Conservation (phyloP, 2,888 invertebrate species). For the Pachymerium ferrugineum region DNA sequence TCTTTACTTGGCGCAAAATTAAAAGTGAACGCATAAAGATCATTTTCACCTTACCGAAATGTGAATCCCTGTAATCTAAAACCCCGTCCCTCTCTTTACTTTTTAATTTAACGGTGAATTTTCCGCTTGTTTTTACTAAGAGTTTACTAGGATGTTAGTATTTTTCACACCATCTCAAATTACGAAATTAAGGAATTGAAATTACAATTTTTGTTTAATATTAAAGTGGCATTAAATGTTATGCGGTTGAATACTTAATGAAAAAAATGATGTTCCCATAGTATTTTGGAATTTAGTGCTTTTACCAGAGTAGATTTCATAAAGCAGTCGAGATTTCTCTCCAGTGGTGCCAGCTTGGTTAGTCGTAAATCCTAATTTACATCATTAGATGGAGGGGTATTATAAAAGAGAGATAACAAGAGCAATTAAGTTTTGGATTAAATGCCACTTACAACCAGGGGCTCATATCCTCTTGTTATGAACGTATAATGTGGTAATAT, state of each 20-base stretch:
- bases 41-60: not conserved
- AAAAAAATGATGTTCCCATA: no score
- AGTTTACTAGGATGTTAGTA: no score
- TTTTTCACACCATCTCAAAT: no score
- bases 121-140: no score
- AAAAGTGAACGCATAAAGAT: not conserved
- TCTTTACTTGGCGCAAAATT: not conserved
- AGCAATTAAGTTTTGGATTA: not conserved
- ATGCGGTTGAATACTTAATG: no score
- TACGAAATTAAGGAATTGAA: no score
- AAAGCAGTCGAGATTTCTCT: not conserved
- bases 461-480: no score
- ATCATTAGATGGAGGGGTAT: not conserved
- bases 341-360: not conserved
- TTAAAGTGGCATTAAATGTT: no score
- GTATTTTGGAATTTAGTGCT: no score
- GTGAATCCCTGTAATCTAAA: not conserved
- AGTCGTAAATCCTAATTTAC: not conserved
- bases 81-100: not conserved
- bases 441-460: not conserved
- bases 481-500: no score
- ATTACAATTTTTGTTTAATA: no score
- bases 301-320: not conserved
- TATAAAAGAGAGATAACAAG: slow-evolving; percentile 4
- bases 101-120: no score